These are phyloP conservation scores for Bombus cullumanus DNA, from an alignment of 1,140 invertebrate genomes.

Conservation along the genomic window DNA sequence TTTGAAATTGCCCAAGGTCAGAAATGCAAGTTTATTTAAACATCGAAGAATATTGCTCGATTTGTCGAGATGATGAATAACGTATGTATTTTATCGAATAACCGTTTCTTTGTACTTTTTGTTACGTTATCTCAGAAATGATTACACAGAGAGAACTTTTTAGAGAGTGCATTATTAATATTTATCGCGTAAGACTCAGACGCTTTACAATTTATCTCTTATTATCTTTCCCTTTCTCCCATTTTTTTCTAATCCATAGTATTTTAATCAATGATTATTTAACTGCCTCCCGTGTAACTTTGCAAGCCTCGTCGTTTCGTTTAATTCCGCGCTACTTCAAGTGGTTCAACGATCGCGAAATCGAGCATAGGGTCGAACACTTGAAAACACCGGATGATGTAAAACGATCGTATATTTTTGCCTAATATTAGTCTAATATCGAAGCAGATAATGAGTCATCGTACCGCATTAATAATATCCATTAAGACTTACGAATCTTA, in stretches of 20 bases:
- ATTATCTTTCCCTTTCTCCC: neutral
- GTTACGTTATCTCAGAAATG: neutral
- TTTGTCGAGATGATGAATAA: neutral
- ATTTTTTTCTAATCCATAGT: neutral
- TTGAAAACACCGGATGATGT: neutral
- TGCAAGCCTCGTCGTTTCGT: neutral
- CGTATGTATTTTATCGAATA: neutral
- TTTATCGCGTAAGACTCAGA: neutral
- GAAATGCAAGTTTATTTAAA: neutral
- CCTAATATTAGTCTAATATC: neutral
- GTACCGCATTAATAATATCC: neutral
- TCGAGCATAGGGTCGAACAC: neutral
- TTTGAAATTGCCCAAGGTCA: neutral
- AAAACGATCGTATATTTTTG: neutral
- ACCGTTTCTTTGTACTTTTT: neutral
- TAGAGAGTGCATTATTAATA: neutral
- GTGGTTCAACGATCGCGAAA: neutral
- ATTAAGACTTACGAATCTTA: neutral
- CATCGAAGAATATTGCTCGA: neutral
- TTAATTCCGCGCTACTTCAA: neutral
- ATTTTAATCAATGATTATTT: neutral
- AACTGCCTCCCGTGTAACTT: neutral
- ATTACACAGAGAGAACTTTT: neutral
- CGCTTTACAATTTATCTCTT: neutral
- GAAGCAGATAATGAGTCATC: neutral